phyloP scores from a whole-genome alignment of 2,113 vertebrate species.

The Xiphophorus couchianus region DNA sequence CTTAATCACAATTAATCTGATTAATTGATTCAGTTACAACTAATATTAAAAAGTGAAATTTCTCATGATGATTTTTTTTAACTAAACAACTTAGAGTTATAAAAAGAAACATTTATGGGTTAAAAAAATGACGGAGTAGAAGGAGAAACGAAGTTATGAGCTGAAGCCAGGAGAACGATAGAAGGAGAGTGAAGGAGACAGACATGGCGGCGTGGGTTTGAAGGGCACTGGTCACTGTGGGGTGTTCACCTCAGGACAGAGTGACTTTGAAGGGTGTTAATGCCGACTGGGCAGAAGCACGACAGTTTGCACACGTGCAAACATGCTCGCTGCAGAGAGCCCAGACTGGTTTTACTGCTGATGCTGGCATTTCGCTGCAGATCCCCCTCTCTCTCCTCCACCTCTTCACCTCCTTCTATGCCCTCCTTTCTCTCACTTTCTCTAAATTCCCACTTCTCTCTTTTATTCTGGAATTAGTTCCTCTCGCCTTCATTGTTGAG shows the following conservation, averaged over 20 bases:
- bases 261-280: constrained; percentile 78
- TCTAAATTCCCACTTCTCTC: constrained; percentile 25
- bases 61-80: no score
- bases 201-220: constrained; percentile 24
- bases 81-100: no score
- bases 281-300: constrained; percentile 70
- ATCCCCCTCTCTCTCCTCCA: constrained; percentile 7
- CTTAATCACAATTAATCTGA: no score
- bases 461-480: constrained; percentile 15
- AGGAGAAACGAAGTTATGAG: not conserved
- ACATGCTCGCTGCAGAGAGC: constrained; percentile 65
- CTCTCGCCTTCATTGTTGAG: constrained; percentile 15
- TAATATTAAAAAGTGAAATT: no score
- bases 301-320: constrained; percentile 54
- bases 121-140: not conserved
- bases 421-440: constrained; percentile 18
- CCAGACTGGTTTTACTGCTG: constrained; percentile 70
- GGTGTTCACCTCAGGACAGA: constrained; percentile 64
- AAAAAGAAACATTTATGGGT: no score
- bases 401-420: constrained; percentile 36
- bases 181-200: constrained; percentile 29
- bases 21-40: no score
- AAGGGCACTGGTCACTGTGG: constrained; percentile 32
- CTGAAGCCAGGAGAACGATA: constrained; percentile 17
- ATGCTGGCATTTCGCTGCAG: constrained; percentile 45